Conservation (phyloP, 2,888 invertebrate genomes). For the Choristoneura rosaceana region DNA sequence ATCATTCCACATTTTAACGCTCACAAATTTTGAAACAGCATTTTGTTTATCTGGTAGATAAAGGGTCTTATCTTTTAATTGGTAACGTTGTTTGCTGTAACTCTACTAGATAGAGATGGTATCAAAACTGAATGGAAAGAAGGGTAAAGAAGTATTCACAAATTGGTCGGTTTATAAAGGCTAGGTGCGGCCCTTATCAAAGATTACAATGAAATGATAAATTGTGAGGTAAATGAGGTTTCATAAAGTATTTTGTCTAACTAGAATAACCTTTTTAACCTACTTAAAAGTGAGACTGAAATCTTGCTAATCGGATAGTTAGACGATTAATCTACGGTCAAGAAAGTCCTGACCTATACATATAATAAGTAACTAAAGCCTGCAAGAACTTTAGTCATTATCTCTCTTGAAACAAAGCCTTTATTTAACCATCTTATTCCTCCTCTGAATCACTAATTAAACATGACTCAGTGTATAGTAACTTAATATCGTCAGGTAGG, state of each 20-base stretch:
- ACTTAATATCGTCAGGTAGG: neutral
- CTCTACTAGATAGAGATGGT: conserved; percentile 52
- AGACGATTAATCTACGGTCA: neutral
- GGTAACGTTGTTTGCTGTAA: conserved; percentile 58
- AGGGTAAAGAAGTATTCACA: conserved; percentile 41
- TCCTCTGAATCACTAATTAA: conserved; percentile 32
- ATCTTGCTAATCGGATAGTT: neutral
- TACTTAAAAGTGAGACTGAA: neutral
- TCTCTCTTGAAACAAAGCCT: conserved; percentile 1
- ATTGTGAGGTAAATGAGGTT: conserved; percentile 29
- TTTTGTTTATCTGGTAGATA: conserved; percentile 70
- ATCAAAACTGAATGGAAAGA: conserved; percentile 17
- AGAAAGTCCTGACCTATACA: neutral
- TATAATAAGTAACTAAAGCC: too few species aligned
- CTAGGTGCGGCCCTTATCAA: conserved; percentile 72
- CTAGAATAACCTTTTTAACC: conserved; percentile 4
- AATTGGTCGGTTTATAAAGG: conserved; percentile 55
- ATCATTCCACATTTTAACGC: conserved; percentile 61
- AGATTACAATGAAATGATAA: conserved; percentile 47
- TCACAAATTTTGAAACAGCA: conserved; percentile 57
- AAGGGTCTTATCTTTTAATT: conserved; percentile 78
- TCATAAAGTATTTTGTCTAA: conserved; percentile 1
- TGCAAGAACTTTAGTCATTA: neutral
- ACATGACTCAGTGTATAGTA: conserved; percentile 22
- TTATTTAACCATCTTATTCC: conserved; percentile 26